phyloP scores from a whole-genome alignment of 2,113 vertebrate genomes.

The Entomyzon cyanotis region DNA sequence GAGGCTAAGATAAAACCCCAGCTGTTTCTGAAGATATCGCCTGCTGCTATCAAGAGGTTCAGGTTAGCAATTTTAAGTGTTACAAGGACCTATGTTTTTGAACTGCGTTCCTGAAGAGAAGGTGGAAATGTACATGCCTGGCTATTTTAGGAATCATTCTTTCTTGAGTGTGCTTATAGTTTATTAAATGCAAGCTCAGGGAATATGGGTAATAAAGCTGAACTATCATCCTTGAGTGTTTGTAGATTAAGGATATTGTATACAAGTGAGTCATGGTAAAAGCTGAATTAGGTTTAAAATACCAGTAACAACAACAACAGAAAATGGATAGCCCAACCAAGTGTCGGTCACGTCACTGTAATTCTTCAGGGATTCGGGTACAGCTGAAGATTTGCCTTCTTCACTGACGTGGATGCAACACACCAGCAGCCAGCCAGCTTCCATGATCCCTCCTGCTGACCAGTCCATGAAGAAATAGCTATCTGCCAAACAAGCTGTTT shows the following conservation, averaged over 20 bases:
- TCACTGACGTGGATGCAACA: neutral
- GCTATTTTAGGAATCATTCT: constrained; percentile 32
- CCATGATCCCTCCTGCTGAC: neutral
- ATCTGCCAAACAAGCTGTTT: constrained; percentile 5
- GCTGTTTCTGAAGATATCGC: constrained; percentile 7
- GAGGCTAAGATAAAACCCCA: constrained; percentile 51
- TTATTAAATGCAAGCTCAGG: neutral
- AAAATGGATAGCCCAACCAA: neutral
- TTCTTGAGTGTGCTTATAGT: constrained; percentile 4
- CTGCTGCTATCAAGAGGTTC: constrained; percentile 48
- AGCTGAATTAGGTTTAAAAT: neutral
- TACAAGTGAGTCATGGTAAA: neutral
- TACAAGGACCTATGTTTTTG: constrained; percentile 9
- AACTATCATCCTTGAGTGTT: neutral
- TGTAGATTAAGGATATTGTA: constrained; percentile 2
- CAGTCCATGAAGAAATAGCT: neutral
- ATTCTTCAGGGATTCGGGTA: neutral
- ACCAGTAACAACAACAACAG: neutral
- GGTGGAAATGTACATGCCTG: neutral
- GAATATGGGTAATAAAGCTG: constrained; percentile 23
- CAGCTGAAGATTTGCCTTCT: neutral
- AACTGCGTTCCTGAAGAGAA: constrained; percentile 11
- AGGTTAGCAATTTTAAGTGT: constrained; percentile 39
- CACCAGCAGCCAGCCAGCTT: neutral
- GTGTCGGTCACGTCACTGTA: rapidly evolving